Percentiles rank a stretch among this genome's conserved stretches.
These are phyloP conservation scores for Scolopax mira DNA, from an alignment of 2,113 vertebrate genomes.

Conservation along the genomic window DNA sequence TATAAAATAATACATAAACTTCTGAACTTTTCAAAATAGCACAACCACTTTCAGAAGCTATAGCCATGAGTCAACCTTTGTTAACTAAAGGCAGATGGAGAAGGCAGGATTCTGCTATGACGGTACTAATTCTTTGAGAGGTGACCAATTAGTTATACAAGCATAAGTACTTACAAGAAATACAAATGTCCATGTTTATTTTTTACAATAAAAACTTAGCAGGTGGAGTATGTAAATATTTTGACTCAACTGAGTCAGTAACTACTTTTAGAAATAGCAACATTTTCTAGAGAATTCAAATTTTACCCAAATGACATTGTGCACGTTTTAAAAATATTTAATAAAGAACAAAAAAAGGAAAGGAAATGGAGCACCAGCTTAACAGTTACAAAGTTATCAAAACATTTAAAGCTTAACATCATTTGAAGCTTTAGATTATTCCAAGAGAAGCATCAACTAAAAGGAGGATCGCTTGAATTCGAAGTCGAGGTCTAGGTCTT, in stretches of 20 bases:
- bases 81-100: background rate
- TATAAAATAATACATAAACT: background rate
- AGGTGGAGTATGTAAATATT: background rate
- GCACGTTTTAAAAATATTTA: background rate
- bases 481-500: background rate
- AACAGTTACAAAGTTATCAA: background rate
- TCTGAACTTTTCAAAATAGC: background rate
- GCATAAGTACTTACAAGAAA: background rate
- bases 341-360: background rate
- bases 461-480: background rate
- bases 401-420: background rate
- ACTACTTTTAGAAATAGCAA: background rate
- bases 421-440: background rate
- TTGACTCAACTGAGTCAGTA: background rate
- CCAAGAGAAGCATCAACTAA: background rate
- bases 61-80: background rate
- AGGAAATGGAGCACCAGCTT: background rate
- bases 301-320: background rate
- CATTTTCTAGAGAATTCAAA: background rate
- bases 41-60: background rate
- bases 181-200: background rate
- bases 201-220: background rate
- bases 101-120: background rate
- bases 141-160: background rate
- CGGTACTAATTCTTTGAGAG: background rate